phyloP scores from a whole-genome alignment of 2,797 vertebrate species.

The Chaunax sp. region DNA sequence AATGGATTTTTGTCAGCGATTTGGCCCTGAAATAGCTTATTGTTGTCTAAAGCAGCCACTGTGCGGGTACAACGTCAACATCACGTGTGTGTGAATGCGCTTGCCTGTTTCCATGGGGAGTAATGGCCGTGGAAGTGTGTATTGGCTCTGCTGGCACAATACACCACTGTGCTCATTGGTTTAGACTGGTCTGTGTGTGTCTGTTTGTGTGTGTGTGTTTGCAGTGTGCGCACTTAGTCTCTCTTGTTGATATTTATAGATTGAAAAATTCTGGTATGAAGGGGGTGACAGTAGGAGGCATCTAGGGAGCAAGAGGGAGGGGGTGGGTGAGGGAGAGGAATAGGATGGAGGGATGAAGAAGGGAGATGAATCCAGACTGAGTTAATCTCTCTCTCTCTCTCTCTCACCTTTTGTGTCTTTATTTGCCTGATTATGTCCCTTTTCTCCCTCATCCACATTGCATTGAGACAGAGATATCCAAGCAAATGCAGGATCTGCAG shows the following conservation, averaged over 20 bases:
- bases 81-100: slow-evolving; percentile 70
- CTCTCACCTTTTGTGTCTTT: slow-evolving; percentile 7
- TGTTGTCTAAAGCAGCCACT: slow-evolving; percentile 79
- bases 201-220: slow-evolving; percentile 43
- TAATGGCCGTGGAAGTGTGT: slow-evolving; percentile 79
- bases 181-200: slow-evolving; percentile 59
- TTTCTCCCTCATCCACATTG: neutral
- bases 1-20: slow-evolving; percentile 82
- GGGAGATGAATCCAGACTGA: neutral
- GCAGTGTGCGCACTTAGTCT: slow-evolving; percentile 46
- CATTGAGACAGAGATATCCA: neutral
- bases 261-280: slow-evolving; percentile 60
- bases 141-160: slow-evolving; percentile 77
- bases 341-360: neutral
- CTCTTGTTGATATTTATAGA: slow-evolving; percentile 77
- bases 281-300: slow-evolving; percentile 43
- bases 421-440: slow-evolving; percentile 7
- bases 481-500: neutral
- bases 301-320: slow-evolving; percentile 30
- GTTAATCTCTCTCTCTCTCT: neutral
- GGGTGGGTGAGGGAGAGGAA: slow-evolving; percentile 21
- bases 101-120: slow-evolving; percentile 80
- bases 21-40: slow-evolving; percentile 84
- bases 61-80: slow-evolving; percentile 73
- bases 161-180: slow-evolving; percentile 78